Percentiles rank a stretch among this genome's conserved stretches.
Evolutionary conservation across 2,888 invertebrate genomes (phyloP).

Genomic region (Artemia sinica): DNA sequence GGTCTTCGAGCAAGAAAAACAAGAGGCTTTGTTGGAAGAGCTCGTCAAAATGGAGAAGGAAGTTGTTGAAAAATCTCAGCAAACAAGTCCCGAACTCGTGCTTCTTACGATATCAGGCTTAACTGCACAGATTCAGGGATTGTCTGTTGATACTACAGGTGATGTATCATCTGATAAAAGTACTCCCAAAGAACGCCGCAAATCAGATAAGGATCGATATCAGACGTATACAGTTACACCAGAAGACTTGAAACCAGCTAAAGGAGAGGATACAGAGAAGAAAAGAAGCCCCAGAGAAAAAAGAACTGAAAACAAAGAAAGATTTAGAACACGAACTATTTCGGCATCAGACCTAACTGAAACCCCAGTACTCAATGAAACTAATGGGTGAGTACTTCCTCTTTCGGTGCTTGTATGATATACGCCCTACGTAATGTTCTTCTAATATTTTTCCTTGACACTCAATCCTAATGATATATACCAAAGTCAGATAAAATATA

Average conservation of each 20-base stretch:
- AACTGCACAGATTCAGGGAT: conserved; percentile 3
- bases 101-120: background rate
- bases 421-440: no score
- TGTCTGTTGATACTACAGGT: background rate
- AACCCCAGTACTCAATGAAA: no score
- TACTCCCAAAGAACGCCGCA: conserved; percentile 51
- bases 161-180: conserved; percentile 19
- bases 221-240: conserved; percentile 41
- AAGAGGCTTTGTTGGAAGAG: conserved; percentile 19
- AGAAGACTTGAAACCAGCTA: conserved; percentile 16
- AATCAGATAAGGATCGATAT: conserved; percentile 56
- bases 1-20: conserved; percentile 19
- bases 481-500: no score
- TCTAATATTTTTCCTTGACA: no score
- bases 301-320: conserved; percentile 47
- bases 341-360: conserved; percentile 17
- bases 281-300: conserved; percentile 39
- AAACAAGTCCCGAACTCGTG: background rate
- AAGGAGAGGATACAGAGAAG: conserved; percentile 14
- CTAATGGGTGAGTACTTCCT: no score
- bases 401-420: no score
- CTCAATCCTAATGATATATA: no score
- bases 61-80: conserved; percentile 20
- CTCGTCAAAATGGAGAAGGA: conserved; percentile 18
- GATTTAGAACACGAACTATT: conserved; percentile 51